phyloP scores from a whole-genome alignment of 2,113 vertebrate genomes.

The Phyllostomus hastatus region DNA sequence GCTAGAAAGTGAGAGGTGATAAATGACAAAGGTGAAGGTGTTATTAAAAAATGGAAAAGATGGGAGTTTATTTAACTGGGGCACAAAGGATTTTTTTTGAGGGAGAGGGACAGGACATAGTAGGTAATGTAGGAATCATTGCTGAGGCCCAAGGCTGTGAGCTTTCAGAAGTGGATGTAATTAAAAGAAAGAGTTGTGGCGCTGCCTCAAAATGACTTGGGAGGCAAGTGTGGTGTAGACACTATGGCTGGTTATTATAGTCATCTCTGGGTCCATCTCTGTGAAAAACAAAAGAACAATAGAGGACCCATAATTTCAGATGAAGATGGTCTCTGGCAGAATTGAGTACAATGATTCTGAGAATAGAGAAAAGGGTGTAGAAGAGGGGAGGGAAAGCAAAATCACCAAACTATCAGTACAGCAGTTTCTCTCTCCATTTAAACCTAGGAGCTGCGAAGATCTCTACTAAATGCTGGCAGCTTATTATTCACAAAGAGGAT shows the following conservation, averaged over 20 bases:
- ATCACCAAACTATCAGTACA: not conserved
- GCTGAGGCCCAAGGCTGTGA: not conserved
- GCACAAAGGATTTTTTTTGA: not conserved
- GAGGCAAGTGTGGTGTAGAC: not conserved
- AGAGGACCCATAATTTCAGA: not conserved
- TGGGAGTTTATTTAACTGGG: not conserved
- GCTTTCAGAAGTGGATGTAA: not conserved
- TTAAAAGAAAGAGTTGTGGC: not conserved
- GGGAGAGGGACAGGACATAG: not conserved
- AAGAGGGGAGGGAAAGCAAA: not conserved
- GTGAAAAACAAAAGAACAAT: not conserved
- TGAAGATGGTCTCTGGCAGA: not conserved
- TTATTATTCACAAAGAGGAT: conserved; percentile 60
- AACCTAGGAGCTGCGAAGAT: not conserved
- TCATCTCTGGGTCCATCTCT: not conserved
- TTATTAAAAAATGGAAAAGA: not conserved
- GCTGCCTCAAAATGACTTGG: not conserved
- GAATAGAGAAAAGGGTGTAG: not conserved
- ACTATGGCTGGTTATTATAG: not conserved
- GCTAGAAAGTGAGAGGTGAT: not conserved
- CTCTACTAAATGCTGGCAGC: conserved; percentile 42
- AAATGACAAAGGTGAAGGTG: not conserved
- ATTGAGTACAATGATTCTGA: not conserved
- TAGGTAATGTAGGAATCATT: not conserved
- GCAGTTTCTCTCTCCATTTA: not conserved